phyloP scores from a whole-genome alignment of 2,113 vertebrate species.

The Rhipidura dahli region DNA sequence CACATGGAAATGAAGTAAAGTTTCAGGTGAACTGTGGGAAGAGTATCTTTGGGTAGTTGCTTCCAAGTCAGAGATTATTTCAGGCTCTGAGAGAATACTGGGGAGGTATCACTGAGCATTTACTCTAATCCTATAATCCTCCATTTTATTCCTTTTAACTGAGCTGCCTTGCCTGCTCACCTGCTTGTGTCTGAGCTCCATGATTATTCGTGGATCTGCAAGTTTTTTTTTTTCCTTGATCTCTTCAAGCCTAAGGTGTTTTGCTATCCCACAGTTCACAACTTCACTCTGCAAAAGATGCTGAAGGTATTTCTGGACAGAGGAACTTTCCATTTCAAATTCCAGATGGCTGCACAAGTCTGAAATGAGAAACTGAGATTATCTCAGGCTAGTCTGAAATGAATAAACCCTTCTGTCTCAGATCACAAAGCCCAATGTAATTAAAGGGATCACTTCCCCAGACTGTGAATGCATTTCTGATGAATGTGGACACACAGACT shows the following conservation, averaged over 20 bases:
- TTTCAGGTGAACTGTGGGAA: not conserved
- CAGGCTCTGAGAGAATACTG: not conserved
- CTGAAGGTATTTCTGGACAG: constrained; percentile 81
- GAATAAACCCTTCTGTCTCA: constrained; percentile 15
- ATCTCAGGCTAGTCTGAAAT: constrained; percentile 3
- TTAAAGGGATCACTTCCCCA: constrained; percentile 21
- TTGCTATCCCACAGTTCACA: constrained; percentile 69
- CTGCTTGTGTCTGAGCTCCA: constrained; percentile 90
- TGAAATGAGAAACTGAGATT: constrained; percentile 54
- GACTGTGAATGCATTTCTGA: constrained; percentile 9
- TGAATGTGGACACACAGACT: not conserved
- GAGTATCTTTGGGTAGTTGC: not conserved
- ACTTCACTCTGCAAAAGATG: constrained; percentile 84
- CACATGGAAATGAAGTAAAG: rapidly evolving
- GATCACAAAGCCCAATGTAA: constrained; percentile 27
- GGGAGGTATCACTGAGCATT: not conserved
- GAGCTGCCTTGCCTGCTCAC: constrained; percentile 63
- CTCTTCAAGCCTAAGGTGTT: constrained; percentile 76
- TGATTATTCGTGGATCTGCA: constrained; percentile 81
- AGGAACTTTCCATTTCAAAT: constrained; percentile 79
- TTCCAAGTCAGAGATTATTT: not conserved
- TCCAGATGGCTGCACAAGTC: constrained; percentile 85
- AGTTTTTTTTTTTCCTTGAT: constrained; percentile 71
- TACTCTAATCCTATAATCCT: constrained; percentile 25
- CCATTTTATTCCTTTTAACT: constrained; percentile 57